These are phyloP conservation scores for Aphrophora alni DNA, from an alignment of 2,888 invertebrate species.

Conservation along the genomic window DNA sequence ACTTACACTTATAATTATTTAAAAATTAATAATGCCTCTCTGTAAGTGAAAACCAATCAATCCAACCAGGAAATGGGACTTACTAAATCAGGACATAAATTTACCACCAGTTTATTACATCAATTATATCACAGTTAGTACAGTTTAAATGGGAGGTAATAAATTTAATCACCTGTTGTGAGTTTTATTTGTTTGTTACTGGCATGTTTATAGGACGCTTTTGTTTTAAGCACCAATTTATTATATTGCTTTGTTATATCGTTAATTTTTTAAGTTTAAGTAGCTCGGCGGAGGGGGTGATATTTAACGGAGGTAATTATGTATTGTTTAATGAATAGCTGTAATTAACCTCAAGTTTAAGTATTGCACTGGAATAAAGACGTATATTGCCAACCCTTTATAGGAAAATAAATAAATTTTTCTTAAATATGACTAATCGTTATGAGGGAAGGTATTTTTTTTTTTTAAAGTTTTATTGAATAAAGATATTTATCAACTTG, in stretches of 20 bases:
- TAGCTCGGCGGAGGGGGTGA: neutral
- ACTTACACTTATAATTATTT: too few relatives aligned
- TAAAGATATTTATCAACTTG: too few relatives aligned
- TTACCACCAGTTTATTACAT: neutral
- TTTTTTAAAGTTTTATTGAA: too few relatives aligned
- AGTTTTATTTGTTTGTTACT: neutral
- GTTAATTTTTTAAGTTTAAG: neutral
- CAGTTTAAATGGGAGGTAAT: neutral
- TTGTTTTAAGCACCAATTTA: neutral
- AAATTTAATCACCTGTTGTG: slow-evolving; percentile 2
- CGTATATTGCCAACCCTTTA: too few relatives aligned
- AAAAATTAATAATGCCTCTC: too few relatives aligned
- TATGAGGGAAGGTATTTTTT: too few relatives aligned
- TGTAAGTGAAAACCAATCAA: neutral
- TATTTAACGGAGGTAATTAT: neutral
- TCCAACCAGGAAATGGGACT: neutral
- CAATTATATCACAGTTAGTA: neutral
- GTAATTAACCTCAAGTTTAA: neutral
- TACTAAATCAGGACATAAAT: neutral
- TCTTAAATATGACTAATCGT: too few relatives aligned
- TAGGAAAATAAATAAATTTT: too few relatives aligned
- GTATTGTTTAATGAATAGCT: neutral
- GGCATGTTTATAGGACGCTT: neutral
- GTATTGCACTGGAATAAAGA: too few relatives aligned
- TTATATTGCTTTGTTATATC: neutral